phyloP scores from a whole-genome alignment of 2,797 vertebrate genomes.

The Cephalopachus bancanus region DNA sequence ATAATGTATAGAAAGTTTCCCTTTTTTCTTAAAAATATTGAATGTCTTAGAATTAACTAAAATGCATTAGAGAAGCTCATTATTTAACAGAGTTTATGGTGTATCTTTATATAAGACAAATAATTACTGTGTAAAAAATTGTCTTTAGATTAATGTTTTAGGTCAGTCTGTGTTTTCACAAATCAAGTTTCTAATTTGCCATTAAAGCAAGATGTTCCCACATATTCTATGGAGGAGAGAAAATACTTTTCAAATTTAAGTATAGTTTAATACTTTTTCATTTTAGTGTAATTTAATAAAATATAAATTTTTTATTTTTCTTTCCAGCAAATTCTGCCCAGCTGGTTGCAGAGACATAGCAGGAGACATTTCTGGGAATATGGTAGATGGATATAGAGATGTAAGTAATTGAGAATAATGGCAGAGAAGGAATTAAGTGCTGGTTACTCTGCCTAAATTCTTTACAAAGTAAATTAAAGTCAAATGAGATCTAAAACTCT shows the following conservation, averaged over 20 bases:
- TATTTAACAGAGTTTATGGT: slow-evolving; percentile 17
- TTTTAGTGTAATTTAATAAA: slow-evolving; percentile 52
- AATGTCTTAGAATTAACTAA: slow-evolving; percentile 23
- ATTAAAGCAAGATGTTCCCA: slow-evolving; percentile 29
- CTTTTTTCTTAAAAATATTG: slow-evolving; percentile 23
- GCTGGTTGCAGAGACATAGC: slow-evolving; percentile 92
- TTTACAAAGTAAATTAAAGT: not conserved
- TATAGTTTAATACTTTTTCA: slow-evolving; percentile 44
- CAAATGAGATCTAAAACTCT: not conserved
- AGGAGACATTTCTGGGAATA: slow-evolving; percentile 92
- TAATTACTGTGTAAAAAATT: slow-evolving; percentile 14
- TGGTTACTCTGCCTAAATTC: not conserved
- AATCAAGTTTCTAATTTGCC: slow-evolving; percentile 21
- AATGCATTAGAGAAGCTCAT: not conserved
- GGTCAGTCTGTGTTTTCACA: slow-evolving; percentile 38
- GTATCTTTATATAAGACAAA: slow-evolving; percentile 40
- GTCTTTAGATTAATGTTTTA: slow-evolving; percentile 42
- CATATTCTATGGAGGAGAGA: not conserved
- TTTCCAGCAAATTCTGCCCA: slow-evolving; percentile 93
- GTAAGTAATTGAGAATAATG: slow-evolving; percentile 89
- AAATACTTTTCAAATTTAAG: slow-evolving; percentile 10
- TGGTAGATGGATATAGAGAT: slow-evolving; percentile 93
- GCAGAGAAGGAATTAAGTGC: not conserved
- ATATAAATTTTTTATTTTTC: slow-evolving; percentile 74
- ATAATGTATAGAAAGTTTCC: slow-evolving; percentile 40